phyloP scores from a whole-genome alignment of 2,888 invertebrate species.

The Cephus nigrinus region DNA sequence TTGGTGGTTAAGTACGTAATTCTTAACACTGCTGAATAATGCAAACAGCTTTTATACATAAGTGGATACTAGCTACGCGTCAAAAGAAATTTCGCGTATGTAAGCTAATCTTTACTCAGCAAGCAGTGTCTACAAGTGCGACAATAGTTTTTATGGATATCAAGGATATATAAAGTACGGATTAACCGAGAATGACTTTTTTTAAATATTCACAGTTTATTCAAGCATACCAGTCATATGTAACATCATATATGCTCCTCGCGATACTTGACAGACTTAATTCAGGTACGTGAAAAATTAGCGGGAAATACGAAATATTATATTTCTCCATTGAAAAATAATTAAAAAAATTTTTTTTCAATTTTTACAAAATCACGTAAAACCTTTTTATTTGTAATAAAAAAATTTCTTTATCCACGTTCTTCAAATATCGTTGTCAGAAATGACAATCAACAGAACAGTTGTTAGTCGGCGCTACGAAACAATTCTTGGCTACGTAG shows the following conservation, averaged over 20 bases:
- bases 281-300: too few relatives aligned
- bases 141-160: not conserved
- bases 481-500: not conserved
- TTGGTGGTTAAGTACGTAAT: not conserved
- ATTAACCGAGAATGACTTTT: not conserved
- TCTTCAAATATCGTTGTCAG: not conserved
- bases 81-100: not conserved
- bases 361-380: not conserved
- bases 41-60: not conserved
- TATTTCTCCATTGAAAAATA: too few relatives aligned
- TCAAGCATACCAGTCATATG: not conserved
- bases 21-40: not conserved
- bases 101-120: not conserved
- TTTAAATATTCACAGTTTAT: not conserved
- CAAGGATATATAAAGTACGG: not conserved
- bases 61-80: not conserved
- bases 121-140: not conserved
- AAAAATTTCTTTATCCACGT: not conserved
- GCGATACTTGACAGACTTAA: too few relatives aligned
- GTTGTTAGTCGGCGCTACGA: not conserved
- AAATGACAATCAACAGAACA: not conserved
- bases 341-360: not conserved
- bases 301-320: too few relatives aligned
- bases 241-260: too few relatives aligned
- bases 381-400: not conserved